Percentiles rank a stretch among this genome's conserved stretches.
Evolutionary conservation across 2,113 vertebrate genomes (phyloP).

Genomic region (Silurus asotus): DNA sequence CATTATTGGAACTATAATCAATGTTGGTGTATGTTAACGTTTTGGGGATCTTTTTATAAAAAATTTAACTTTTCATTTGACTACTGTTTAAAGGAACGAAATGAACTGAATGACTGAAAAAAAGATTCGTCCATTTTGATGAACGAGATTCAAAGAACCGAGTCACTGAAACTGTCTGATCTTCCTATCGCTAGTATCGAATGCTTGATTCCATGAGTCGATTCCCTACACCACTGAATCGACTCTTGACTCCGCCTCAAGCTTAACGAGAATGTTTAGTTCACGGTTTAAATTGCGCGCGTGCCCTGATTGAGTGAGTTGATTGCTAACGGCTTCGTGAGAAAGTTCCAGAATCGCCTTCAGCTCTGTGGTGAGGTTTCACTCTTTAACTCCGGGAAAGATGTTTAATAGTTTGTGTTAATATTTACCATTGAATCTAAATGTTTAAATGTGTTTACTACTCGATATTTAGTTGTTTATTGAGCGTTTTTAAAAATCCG

Average conservation of each 20-base stretch:
- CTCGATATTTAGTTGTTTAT: not conserved
- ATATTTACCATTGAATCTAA: not conserved
- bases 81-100: too few species aligned
- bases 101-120: too few species aligned
- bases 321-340: not conserved
- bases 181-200: too few species aligned
- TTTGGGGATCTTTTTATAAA: too few species aligned
- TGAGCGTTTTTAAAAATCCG: not conserved
- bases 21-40: too few species aligned
- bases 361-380: not conserved
- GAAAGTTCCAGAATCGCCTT: not conserved
- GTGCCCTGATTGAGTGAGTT: not conserved
- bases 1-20: too few species aligned
- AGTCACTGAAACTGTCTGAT: too few species aligned
- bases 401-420: not conserved
- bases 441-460: not conserved
- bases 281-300: not conserved
- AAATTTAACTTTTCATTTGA: too few species aligned
- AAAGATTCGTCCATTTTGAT: too few species aligned
- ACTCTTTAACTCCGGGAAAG: not conserved
- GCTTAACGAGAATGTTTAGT: not conserved
- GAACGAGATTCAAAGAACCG: too few species aligned
- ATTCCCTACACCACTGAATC: not conserved
- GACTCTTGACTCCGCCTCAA: too few species aligned
- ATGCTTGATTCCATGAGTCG: not conserved